Conservation (phyloP, 2,888 invertebrate species). For the Himalopsyche tibetana region DNA sequence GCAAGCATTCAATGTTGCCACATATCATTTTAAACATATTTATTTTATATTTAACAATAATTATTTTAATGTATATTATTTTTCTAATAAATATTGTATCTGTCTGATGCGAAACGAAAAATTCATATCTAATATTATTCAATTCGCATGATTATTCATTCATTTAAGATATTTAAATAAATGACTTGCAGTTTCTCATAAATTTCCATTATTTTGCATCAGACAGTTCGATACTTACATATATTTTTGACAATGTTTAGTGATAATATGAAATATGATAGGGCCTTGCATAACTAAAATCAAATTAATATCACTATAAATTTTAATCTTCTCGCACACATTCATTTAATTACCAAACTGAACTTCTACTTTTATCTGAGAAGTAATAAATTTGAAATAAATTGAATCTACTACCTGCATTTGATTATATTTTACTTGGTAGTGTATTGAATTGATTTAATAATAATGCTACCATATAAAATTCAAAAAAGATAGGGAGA, state of each 20-base stretch:
- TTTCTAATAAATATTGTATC: constrained; percentile 23
- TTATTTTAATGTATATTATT: constrained; percentile 38
- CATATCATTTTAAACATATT: constrained; percentile 41
- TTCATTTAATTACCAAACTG: too few relatives aligned
- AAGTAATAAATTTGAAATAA: too few relatives aligned
- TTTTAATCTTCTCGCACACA: too few relatives aligned
- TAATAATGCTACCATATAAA: too few relatives aligned
- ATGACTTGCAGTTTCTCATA: background rate
- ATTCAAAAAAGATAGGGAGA: too few relatives aligned
- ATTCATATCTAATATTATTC: background rate
- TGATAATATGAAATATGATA: constrained; percentile 7
- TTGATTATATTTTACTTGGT: too few relatives aligned
- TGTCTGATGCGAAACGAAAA: background rate
- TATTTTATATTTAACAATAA: constrained; percentile 36
- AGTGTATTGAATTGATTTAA: too few relatives aligned
- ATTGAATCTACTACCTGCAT: too few relatives aligned
- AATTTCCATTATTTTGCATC: constrained; percentile 18
- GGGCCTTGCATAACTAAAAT: background rate
- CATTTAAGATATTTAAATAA: background rate
- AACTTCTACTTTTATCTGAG: too few relatives aligned
- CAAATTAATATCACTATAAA: too few relatives aligned
- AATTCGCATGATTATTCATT: background rate
- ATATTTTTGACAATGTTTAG: constrained; percentile 22
- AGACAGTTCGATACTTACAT: constrained; percentile 23
- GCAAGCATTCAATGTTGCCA: constrained; percentile 51